Conservation (phyloP, 2,888 invertebrate genomes). For the Teleiodes luculella region DNA sequence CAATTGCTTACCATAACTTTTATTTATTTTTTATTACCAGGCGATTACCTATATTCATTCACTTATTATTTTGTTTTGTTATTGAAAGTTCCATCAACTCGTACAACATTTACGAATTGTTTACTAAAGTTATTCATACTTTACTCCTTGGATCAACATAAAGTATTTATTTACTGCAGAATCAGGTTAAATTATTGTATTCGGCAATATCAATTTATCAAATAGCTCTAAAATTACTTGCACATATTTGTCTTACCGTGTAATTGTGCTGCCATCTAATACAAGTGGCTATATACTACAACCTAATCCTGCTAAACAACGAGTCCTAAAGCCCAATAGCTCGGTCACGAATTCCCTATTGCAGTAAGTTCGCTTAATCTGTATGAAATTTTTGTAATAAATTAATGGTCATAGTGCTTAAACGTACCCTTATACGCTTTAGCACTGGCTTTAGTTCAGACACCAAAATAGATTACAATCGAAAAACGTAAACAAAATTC, state of each 20-base stretch:
- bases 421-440: too few relatives aligned
- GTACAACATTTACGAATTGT: neutral
- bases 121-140: neutral
- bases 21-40: neutral
- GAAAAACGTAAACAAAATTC: too few relatives aligned
- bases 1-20: neutral
- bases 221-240: too few relatives aligned
- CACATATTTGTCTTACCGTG: neutral
- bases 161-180: too few relatives aligned
- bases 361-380: neutral
- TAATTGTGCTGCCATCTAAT: neutral
- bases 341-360: conserved; percentile 20
- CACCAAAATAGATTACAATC: too few relatives aligned
- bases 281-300: neutral
- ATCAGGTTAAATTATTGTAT: too few relatives aligned
- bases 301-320: neutral
- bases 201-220: too few relatives aligned
- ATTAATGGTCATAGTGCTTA: too few relatives aligned
- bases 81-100: neutral
- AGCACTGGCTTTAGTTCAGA: neutral
- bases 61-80: neutral
- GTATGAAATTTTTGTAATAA: too few relatives aligned
- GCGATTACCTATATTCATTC: neutral
- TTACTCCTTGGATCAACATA: too few relatives aligned
- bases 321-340: conserved; percentile 9